phyloP scores from a whole-genome alignment of 2,797 vertebrate genomes.

The Erpetoichthys calabaricus region DNA sequence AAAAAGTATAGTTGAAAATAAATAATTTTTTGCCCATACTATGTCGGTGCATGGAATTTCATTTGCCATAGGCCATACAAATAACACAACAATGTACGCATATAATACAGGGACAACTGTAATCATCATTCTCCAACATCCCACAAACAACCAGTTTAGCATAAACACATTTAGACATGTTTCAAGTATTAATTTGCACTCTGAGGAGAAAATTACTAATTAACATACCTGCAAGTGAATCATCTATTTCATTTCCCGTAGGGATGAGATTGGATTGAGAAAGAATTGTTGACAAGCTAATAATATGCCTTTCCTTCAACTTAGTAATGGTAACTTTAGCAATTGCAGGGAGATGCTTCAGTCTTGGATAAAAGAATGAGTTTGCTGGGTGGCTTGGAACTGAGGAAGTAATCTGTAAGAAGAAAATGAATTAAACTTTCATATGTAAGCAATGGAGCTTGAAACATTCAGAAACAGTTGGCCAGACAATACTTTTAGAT shows the following conservation, averaged over 20 bases:
- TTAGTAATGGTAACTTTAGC: conserved; percentile 72
- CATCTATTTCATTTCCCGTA: conserved; percentile 70
- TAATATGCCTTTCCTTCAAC: conserved; percentile 60
- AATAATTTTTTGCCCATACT: too few relatives aligned
- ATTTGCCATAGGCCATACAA: too few relatives aligned
- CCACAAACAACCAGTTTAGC: background rate
- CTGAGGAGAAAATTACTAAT: background rate
- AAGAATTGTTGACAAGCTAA: conserved; percentile 48
- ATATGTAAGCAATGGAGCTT: background rate
- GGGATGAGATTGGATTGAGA: conserved; percentile 56
- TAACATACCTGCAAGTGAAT: conserved; percentile 64
- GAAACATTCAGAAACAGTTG: background rate
- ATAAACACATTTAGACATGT: background rate
- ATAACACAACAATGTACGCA: too few relatives aligned
- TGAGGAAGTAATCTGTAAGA: conserved; percentile 75
- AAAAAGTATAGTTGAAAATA: too few relatives aligned
- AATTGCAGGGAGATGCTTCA: conserved; percentile 83
- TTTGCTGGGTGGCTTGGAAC: conserved; percentile 87
- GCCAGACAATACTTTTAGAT: background rate
- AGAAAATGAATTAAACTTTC: conserved; percentile 1
- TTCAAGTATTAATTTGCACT: background rate
- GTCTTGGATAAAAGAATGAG: conserved; percentile 88
- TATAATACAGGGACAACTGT: too few relatives aligned
- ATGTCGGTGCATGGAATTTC: too few relatives aligned
- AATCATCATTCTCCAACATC: background rate